Evolutionary conservation across 2,113 vertebrate genomes (phyloP).

Genomic region (Pardalotus punctatus): DNA sequence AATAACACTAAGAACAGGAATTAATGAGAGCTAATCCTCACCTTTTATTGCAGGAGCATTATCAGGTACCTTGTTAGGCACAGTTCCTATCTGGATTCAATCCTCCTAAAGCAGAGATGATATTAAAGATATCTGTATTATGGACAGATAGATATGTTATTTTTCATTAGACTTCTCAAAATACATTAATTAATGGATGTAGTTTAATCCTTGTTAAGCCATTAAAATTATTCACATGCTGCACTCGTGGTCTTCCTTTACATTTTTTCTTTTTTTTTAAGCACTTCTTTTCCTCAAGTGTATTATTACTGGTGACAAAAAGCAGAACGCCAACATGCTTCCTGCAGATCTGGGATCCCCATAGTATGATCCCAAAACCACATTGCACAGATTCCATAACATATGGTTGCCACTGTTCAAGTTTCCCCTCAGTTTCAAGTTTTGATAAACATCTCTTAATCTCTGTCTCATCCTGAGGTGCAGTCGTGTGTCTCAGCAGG

Average conservation of each 20-base stretch:
- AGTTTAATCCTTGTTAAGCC: not conserved
- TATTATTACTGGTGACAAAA: not conserved
- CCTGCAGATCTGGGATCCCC: not conserved
- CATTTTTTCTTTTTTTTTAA: not conserved
- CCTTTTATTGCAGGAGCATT: not conserved
- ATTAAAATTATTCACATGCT: not conserved
- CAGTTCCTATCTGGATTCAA: not conserved
- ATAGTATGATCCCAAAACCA: not conserved
- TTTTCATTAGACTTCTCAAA: constrained; percentile 16
- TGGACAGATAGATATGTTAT: not conserved
- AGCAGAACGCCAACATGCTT: not conserved
- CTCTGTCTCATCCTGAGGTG: not conserved
- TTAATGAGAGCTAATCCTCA: constrained; percentile 28
- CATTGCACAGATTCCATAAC: not conserved
- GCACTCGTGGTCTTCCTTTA: not conserved
- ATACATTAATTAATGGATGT: not conserved
- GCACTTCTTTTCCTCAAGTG: not conserved
- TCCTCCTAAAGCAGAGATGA: not conserved
- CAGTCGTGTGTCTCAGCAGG: not conserved
- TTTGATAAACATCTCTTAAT: not conserved
- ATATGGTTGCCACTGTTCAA: not conserved
- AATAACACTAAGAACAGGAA: not conserved
- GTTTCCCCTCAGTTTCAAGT: not conserved
- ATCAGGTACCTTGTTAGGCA: not conserved
- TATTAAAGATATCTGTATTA: not conserved